phyloP scores from a whole-genome alignment of 1,140 invertebrate species.

The Eueides isabella region DNA sequence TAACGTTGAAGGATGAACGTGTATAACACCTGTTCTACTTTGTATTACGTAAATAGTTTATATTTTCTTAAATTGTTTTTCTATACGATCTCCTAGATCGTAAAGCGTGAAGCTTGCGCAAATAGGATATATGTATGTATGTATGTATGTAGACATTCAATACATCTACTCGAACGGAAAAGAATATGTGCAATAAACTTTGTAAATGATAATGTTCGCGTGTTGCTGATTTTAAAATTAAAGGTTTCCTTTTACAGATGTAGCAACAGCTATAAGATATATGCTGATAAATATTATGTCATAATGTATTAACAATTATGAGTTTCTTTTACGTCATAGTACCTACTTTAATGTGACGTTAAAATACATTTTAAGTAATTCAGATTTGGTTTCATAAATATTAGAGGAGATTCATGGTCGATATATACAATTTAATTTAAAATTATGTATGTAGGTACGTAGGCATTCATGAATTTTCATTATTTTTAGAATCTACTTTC shows the following conservation, averaged over 20 bases:
- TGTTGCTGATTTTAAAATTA: slow-evolving; percentile 2
- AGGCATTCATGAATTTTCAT: too few species aligned
- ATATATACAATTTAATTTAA: neutral
- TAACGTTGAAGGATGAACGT: slow-evolving; percentile 16
- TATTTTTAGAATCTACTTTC: too few species aligned
- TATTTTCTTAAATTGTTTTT: slow-evolving; percentile 18
- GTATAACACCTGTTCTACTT: slow-evolving; percentile 18
- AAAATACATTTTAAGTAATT: slow-evolving; percentile 27
- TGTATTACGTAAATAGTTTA: slow-evolving; percentile 26
- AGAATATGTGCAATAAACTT: slow-evolving; percentile 16
- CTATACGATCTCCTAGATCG: slow-evolving; percentile 2
- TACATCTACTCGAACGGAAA: neutral
- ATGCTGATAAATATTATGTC: slow-evolving; percentile 15
- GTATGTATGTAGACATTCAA: neutral
- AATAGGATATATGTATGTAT: neutral
- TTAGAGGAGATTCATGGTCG: too few species aligned
- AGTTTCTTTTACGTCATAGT: neutral
- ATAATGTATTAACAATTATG: slow-evolving; percentile 11
- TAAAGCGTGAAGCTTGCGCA: slow-evolving; percentile 12
- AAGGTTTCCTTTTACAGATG: slow-evolving; percentile 16
- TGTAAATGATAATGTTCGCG: slow-evolving; percentile 15
- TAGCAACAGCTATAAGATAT: neutral
- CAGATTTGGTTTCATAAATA: slow-evolving; percentile 18
- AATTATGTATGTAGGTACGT: too few species aligned
- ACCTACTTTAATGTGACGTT: slow-evolving; percentile 8